Conservation (phyloP, 2,797 vertebrate genomes). For the Fundulus diaphanus region DNA sequence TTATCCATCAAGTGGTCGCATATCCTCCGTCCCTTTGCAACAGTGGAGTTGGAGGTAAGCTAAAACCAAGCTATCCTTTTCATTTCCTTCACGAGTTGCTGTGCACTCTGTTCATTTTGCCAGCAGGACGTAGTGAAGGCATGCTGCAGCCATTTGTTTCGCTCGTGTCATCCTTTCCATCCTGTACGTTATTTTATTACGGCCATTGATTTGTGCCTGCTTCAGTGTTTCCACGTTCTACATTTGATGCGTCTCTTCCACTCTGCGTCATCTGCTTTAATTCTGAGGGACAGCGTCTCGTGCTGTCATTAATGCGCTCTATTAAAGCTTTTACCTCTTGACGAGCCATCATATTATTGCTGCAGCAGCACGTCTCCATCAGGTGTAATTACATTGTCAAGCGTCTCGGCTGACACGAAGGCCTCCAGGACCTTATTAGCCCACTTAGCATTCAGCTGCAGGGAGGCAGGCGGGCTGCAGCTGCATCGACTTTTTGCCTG, state of each 20-base stretch:
- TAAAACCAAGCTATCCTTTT: conserved; percentile 24
- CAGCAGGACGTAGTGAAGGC: conserved; percentile 31
- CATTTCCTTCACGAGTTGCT: conserved; percentile 29
- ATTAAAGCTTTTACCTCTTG: conserved; percentile 63
- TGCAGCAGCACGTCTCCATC: conserved; percentile 57
- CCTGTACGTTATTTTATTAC: conserved; percentile 21
- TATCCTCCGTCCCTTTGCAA: conserved; percentile 82
- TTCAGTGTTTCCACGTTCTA: conserved; percentile 34
- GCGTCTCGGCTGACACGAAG: conserved; percentile 47
- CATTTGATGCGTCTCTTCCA: conserved; percentile 19
- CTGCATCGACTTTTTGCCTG: conserved; percentile 13
- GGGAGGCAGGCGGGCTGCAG: conserved; percentile 33
- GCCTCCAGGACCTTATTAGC: conserved; percentile 51
- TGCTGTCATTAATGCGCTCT: conserved; percentile 54
- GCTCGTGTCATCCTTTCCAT: conserved; percentile 7
- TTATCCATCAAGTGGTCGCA: conserved; percentile 78
- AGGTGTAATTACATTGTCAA: conserved; percentile 60
- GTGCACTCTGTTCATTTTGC: conserved; percentile 13
- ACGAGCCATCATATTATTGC: conserved; percentile 57
- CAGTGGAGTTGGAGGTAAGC: conserved; percentile 83
- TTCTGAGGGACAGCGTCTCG: conserved; percentile 46
- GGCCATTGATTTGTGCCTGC: conserved; percentile 25
- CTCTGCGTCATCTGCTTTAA: conserved; percentile 37
- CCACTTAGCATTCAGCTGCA: conserved; percentile 37
- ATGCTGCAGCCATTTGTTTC: conserved; percentile 37